These are phyloP conservation scores for Astatoreochromis straeleni DNA, from an alignment of 2,113 vertebrate species.

Conservation along the genomic window DNA sequence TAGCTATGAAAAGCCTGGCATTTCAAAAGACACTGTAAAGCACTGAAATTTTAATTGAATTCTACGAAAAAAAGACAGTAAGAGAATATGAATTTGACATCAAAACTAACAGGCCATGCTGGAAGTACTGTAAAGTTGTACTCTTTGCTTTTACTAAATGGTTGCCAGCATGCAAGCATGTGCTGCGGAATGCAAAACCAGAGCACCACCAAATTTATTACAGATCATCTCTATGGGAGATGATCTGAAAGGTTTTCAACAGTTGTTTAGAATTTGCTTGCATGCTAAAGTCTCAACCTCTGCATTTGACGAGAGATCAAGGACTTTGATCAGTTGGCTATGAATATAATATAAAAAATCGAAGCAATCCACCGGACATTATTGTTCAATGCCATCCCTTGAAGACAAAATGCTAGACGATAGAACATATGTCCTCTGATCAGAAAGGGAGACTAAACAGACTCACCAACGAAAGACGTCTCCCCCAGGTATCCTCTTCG, in stretches of 20 bases:
- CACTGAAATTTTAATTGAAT: background rate
- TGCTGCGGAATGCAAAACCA: background rate
- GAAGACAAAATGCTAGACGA: background rate
- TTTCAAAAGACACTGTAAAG: background rate
- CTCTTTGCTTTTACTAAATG: background rate
- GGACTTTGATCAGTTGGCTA: background rate
- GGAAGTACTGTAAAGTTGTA: background rate
- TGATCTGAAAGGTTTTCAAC: background rate
- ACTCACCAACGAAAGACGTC: slow-evolving; percentile 93
- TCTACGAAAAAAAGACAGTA: background rate
- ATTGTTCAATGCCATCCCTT: background rate
- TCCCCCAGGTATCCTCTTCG: slow-evolving; percentile 91
- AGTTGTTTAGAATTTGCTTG: background rate
- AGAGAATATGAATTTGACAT: background rate
- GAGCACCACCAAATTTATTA: background rate
- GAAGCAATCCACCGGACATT: background rate
- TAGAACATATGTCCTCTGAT: background rate
- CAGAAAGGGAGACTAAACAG: background rate
- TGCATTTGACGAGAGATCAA: background rate
- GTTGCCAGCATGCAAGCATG: background rate
- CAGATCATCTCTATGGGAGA: background rate
- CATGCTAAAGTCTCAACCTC: background rate
- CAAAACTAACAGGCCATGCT: background rate
- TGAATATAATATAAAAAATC: background rate
- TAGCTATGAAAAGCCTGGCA: background rate